Base-by-base conservation (phyloP, 2,797 vertebrate species). In the Acipenser ruthenus region DNA sequence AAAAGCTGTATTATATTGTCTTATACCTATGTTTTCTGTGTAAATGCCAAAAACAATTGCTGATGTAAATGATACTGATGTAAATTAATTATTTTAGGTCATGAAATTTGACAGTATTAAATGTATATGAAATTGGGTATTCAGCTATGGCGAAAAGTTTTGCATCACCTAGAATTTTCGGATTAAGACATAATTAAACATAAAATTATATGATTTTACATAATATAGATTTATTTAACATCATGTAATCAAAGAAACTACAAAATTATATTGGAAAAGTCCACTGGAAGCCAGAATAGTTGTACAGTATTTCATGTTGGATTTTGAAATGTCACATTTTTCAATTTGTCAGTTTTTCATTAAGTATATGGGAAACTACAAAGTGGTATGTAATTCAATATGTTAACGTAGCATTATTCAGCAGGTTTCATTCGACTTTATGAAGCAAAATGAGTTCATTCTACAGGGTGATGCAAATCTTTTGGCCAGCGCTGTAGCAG, bases 21-120 rank as follows among this genome's bases (percentile, higher is more conserved):
- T 78, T 77, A 79, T 82, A 83, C 78, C 82, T 77, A 75, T 66
- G 77, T 78, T 83, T 82, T 73, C 50, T 68, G 80, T 88, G 81
- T 86, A 84, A 74, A 86, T 81, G 78, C 72, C 78, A 80, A 76
- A 73, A 62, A 74, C 64, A 74, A 78, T 81, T 77, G 81, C 73
- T 80, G 77, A 79, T 88, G 83, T 86, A 68, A 78, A 85, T 87
- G 88, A 84, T 85, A 87, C 83, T 79, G 82, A 85, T 87, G 82
- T 80, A 87, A 86, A 79, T 87, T 82, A 76, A 83, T 77, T 78
- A 69, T 79, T 82, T 83, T 75, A 4, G 75, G 56, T 72, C 78
- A 81, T 82, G 68, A 60, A 62, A 59, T 65, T 61, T 64, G 47
- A 78, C 13, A 74, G 75, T 81, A 75, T 77, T 67, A 79, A 75